Base-by-base conservation (phyloP, 2,797 vertebrate species). In the Podarcis lilfordi region DNA sequence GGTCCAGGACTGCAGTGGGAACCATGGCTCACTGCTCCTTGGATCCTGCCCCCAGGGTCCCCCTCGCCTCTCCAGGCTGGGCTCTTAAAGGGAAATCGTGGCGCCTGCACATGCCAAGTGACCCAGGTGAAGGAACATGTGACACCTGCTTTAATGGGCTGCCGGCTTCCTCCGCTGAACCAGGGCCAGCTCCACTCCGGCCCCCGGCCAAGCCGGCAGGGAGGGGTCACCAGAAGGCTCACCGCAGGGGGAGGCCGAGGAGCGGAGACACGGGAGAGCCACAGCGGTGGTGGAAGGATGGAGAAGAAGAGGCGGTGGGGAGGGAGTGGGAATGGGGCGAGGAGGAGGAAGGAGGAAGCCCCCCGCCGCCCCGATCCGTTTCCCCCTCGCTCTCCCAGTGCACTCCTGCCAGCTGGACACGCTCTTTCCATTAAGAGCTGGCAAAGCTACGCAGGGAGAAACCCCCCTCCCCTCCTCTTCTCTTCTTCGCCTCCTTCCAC, bases 91-190 rank as follows among this genome's bases (percentile, higher is more conserved):
- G 86, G 89, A 90, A 88, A 85, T 23, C 45, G 74, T 50, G 83
- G 78, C 37, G 78, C 37, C 78, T 82, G 23, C 72, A 64, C 45
- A 64, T 68, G 89, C 89, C 89, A 90, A 90, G 86, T 85, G 89
- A 90, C 89, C 89, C 89, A 88, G 89, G 89, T 88, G 89, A 88
- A 90, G 89, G 74, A 85, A 90, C 89, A 90, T 88, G 86, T 90
- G 89, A 90, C 86, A 88, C 89, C 86, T 90, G 64, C 89, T 88
- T 90, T 90, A 90, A 90, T 88, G 79, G 89, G 89, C 79, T 90
- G 89, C 89, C 79, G 86, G 86, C 80, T 90, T 90, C 89, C 89
- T 90, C 79, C 79, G 78, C 86, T 88, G 89, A 90, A 88, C 23
- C 64, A 29, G 72, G 89, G 86, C 89, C 89, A 90, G 72, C 79